A percentile compares a stretch with the other conserved stretches of the same genome.
These are phyloP conservation scores for Melieria crassipennis DNA, from an alignment of 2,888 invertebrate species.

Conservation along the genomic window DNA sequence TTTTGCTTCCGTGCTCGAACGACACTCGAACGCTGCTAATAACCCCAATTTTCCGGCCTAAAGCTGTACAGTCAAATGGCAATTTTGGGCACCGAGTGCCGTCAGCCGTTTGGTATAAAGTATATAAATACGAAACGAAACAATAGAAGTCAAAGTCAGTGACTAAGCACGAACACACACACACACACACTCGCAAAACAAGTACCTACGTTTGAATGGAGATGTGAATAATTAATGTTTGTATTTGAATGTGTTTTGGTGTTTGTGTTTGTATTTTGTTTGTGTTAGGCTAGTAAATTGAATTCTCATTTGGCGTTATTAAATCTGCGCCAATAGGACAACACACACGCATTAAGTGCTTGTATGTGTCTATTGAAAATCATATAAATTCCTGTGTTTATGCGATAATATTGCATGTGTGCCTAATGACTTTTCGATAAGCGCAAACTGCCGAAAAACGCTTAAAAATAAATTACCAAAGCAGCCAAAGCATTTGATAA, in stretches of 20 bases:
- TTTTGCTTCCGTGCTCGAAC: too few species aligned
- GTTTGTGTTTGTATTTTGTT: not conserved
- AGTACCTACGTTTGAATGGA: not conserved
- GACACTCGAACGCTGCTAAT: too few species aligned
- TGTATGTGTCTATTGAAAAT: not conserved
- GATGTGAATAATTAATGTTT: conserved; percentile 26
- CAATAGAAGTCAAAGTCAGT: not conserved
- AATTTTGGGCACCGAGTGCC: too few species aligned
- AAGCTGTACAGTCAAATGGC: too few species aligned
- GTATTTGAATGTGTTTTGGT: not conserved
- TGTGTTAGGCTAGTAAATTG: not conserved
- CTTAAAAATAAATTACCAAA: conserved; percentile 5
- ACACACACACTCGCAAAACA: not conserved
- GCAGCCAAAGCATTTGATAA: too few species aligned
- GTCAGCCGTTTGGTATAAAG: too few species aligned
- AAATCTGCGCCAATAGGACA: not conserved
- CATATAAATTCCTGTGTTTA: not conserved
- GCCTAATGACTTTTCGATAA: conserved; percentile 26
- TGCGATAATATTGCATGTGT: not conserved
- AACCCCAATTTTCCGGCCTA: too few species aligned
- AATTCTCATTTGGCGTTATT: conserved; percentile 22
- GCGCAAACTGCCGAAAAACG: conserved; percentile 2
- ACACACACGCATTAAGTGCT: not conserved
- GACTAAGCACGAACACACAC: not conserved
- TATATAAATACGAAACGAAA: too few species aligned